A percentile compares a stretch with the other conserved stretches of the same genome.
Evolutionary conservation across 2,888 invertebrate species (phyloP).

Genomic region (Dorcus parallelipipedus): DNA sequence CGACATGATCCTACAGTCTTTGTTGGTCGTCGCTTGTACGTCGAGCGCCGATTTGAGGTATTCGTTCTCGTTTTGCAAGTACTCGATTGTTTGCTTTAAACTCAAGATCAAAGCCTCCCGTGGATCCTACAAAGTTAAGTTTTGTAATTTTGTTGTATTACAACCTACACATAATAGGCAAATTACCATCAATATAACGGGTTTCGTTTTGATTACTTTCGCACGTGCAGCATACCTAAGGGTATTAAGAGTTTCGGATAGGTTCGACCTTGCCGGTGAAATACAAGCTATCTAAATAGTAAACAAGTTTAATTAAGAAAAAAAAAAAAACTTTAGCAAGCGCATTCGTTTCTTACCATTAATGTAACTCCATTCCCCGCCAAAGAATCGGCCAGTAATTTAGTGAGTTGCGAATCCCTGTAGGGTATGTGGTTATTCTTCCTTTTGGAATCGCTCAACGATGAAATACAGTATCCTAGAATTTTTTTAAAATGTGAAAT

Average conservation of each 20-base stretch:
- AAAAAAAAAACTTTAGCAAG: neutral
- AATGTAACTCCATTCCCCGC: conserved; percentile 92
- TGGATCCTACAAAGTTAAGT: conserved; percentile 65
- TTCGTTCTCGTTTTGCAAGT: conserved; percentile 83
- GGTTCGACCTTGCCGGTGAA: conserved; percentile 82
- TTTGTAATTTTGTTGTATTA: too few species aligned
- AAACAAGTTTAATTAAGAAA: neutral
- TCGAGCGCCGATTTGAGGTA: conserved; percentile 71
- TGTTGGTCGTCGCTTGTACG: neutral
- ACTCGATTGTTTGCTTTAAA: conserved; percentile 81
- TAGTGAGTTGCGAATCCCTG: conserved; percentile 90
- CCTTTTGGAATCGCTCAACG: conserved; percentile 78
- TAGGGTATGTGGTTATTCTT: conserved; percentile 87
- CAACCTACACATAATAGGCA: neutral
- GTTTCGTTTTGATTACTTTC: conserved; percentile 89
- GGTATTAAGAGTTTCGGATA: conserved; percentile 86
- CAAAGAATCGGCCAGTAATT: conserved; percentile 86
- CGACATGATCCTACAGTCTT: neutral
- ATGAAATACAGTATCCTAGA: conserved; percentile 90
- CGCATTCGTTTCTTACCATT: conserved; percentile 64
- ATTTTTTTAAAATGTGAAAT: conserved; percentile 11
- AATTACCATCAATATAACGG: conserved; percentile 87
- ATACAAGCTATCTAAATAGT: conserved; percentile 83
- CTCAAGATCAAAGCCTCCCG: conserved; percentile 87
- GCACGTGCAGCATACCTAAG: conserved; percentile 89